phyloP scores from a whole-genome alignment of 2,113 vertebrate genomes.

The Chrysochloris asiatica region DNA sequence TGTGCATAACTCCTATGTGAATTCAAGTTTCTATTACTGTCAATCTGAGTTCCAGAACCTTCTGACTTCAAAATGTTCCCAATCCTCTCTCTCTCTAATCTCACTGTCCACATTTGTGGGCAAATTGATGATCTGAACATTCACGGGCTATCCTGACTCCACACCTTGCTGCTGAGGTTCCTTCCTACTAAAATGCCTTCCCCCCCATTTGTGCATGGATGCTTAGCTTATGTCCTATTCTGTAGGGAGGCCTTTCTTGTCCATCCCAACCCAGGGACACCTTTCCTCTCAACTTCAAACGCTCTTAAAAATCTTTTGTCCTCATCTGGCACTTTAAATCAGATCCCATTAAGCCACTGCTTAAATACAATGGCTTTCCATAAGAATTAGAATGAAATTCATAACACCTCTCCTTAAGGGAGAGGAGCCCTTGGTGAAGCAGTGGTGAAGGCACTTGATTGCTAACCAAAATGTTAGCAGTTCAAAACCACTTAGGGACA shows the following conservation, averaged over 20 bases:
- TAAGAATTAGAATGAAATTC: not conserved
- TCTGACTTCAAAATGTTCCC: conserved; percentile 17
- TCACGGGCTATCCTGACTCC: not conserved
- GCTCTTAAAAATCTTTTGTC: not conserved
- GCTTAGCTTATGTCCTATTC: not conserved
- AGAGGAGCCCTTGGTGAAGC: too few species aligned
- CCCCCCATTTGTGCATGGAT: accelerated
- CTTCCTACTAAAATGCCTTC: too few species aligned
- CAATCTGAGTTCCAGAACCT: conserved; percentile 77
- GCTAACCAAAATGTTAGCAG: too few species aligned
- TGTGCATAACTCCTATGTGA: not conserved
- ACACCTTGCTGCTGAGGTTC: not conserved
- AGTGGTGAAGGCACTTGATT: too few species aligned
- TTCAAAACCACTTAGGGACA: too few species aligned
- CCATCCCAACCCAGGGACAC: not conserved
- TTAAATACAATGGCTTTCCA: not conserved
- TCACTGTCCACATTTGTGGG: accelerated
- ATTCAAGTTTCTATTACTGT: conserved; percentile 63
- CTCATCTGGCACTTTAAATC: not conserved
- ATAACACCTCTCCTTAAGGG: not conserved
- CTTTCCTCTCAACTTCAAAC: not conserved
- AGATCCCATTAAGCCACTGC: not conserved
- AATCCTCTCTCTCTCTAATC: too few species aligned
- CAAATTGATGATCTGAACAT: too few species aligned
- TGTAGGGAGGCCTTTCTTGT: not conserved